phyloP scores from a whole-genome alignment of 2,113 vertebrate species.

The Pseudopodoces humilis region DNA sequence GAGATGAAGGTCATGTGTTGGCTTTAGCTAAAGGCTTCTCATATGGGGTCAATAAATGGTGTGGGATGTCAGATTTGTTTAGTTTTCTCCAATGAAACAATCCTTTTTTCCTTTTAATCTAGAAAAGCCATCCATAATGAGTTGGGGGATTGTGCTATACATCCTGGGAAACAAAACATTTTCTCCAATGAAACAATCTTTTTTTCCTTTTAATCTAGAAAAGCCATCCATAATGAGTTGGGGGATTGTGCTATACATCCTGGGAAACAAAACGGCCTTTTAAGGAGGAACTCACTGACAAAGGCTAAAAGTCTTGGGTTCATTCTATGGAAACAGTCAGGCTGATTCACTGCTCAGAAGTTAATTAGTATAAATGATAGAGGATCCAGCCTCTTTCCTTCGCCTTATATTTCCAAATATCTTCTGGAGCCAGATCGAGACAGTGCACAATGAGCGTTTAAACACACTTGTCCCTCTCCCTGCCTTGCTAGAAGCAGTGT shows the following conservation, averaged over 20 bases:
- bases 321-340: not conserved
- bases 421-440: not conserved
- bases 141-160: not conserved
- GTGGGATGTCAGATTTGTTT: conserved; percentile 34
- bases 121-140: not conserved
- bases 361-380: conserved; percentile 14
- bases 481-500: not conserved
- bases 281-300: not conserved
- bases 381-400: not conserved
- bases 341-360: not conserved
- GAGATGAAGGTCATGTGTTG: not conserved
- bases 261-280: not conserved
- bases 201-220: conserved; percentile 13
- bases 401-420: not conserved
- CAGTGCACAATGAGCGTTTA: conserved; percentile 2
- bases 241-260: not conserved
- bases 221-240: not conserved
- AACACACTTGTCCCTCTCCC: conserved; percentile 10
- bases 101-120: not conserved
- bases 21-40: not conserved
- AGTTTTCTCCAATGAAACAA: conserved; percentile 18
- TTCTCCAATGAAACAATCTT: not conserved
- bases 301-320: not conserved
- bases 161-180: not conserved
- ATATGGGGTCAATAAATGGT: not conserved